Evolutionary conservation across 2,888 invertebrate genomes (phyloP).

Genomic region (Carabus problematicus): DNA sequence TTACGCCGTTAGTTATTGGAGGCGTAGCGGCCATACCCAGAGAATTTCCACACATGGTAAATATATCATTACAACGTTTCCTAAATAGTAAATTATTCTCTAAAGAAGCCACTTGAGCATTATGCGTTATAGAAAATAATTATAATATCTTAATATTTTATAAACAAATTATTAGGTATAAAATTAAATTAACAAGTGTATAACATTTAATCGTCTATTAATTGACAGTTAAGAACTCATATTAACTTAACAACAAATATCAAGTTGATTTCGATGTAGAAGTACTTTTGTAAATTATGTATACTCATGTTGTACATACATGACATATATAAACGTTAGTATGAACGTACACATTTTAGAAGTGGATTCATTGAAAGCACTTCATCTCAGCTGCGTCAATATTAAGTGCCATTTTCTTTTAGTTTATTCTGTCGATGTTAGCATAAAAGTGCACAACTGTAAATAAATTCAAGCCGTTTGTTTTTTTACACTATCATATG

Average conservation of each 20-base stretch:
- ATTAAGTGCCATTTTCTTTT: neutral
- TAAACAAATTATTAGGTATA: neutral
- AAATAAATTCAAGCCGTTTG: neutral
- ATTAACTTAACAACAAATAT: too few relatives aligned
- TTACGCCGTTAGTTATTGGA: slow-evolving; percentile 59
- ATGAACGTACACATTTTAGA: neutral
- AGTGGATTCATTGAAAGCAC: too few relatives aligned
- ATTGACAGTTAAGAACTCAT: too few relatives aligned
- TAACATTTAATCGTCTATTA: too few relatives aligned
- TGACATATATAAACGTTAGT: neutral
- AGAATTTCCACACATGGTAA: slow-evolving; percentile 71
- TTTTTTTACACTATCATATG: neutral
- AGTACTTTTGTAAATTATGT: neutral
- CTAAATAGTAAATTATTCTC: too few relatives aligned
- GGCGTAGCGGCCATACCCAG: slow-evolving; percentile 55
- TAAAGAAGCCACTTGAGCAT: too few relatives aligned
- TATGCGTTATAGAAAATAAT: too few relatives aligned
- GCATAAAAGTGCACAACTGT: neutral
- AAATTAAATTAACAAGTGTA: too few relatives aligned
- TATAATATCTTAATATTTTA: neutral
- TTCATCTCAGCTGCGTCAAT: slow-evolving; percentile 6
- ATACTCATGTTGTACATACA: neutral
- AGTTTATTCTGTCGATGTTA: slow-evolving; percentile 4
- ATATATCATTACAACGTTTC: neutral
- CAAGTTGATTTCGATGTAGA: too few relatives aligned